Evolutionary conservation across 1,140 invertebrate species (phyloP).

Genomic region (Zophobas morio): DNA sequence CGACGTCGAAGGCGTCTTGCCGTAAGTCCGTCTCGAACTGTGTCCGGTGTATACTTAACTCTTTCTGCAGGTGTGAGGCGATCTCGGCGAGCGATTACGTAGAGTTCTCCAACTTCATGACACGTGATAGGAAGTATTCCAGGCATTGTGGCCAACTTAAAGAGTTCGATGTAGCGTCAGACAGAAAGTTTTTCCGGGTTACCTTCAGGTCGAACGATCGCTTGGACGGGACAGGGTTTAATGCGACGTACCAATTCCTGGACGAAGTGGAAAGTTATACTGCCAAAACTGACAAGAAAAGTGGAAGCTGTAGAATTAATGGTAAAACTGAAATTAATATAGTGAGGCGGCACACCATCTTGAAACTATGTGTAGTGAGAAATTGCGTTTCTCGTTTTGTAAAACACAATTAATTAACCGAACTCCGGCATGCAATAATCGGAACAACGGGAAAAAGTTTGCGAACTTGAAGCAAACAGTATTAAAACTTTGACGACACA

Average conservation of each 20-base stretch:
- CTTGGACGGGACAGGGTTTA: slow-evolving; percentile 94
- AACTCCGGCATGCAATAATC: no score
- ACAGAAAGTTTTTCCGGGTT: slow-evolving; percentile 93
- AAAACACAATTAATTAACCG: no score
- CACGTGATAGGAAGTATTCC: slow-evolving; percentile 86
- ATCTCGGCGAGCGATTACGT: slow-evolving; percentile 92
- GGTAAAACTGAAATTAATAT: background rate
- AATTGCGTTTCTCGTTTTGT: no score
- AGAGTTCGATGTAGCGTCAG: slow-evolving; percentile 87
- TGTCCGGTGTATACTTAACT: no score
- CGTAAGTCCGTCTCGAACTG: slow-evolving; percentile 75
- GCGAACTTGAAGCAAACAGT: no score
- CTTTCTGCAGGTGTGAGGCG: slow-evolving; percentile 82
- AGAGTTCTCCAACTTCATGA: slow-evolving; percentile 94
- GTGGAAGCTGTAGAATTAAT: slow-evolving; percentile 21
- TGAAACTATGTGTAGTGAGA: no score
- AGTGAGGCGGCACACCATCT: no score
- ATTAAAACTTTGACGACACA: no score
- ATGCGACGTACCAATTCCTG: slow-evolving; percentile 88
- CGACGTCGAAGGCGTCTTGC: slow-evolving; percentile 91
- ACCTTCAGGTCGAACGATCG: slow-evolving; percentile 95
- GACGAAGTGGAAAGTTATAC: slow-evolving; percentile 63
- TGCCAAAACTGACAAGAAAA: slow-evolving; percentile 52
- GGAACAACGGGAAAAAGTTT: no score
- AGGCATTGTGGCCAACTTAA: slow-evolving; percentile 88